phyloP scores from a whole-genome alignment of 1,140 invertebrate genomes.

The Drosophila parvula region DNA sequence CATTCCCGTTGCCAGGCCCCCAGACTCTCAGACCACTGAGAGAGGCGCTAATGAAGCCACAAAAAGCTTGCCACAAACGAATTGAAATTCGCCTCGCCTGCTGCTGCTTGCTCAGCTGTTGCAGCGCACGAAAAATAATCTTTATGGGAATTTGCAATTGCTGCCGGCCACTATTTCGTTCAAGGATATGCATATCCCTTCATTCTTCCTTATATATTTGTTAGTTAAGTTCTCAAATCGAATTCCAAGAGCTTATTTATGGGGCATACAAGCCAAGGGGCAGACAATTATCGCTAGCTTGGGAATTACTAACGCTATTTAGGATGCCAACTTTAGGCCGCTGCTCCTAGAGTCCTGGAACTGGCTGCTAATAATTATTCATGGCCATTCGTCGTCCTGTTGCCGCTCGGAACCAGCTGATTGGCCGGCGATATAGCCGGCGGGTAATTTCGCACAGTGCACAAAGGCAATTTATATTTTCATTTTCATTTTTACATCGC shows the following conservation, averaged over 20 bases:
- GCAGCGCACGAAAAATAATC: conserved; percentile 10
- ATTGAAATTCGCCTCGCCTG: conserved; percentile 37
- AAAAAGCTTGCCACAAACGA: conserved; percentile 57
- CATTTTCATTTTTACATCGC: conserved; percentile 53
- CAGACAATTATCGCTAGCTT: not conserved
- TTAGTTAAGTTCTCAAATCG: not conserved
- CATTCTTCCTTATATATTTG: not conserved
- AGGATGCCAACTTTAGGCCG: not conserved
- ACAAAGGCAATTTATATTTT: conserved; percentile 78
- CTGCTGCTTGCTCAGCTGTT: conserved; percentile 14
- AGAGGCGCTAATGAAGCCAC: conserved; percentile 72
- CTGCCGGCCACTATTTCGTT: not conserved
- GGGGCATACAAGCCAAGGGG: not conserved
- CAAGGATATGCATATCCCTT: no score
- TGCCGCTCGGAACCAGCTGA: not conserved
- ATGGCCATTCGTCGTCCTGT: not conserved
- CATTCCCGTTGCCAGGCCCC: not conserved
- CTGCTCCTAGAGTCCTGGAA: not conserved
- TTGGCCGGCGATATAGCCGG: conserved; percentile 17
- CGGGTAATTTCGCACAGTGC: conserved; percentile 48
- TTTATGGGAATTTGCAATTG: conserved; percentile 2
- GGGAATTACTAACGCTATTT: no score
- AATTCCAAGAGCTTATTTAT: not conserved
- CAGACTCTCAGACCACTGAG: no score
- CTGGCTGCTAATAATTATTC: conserved; percentile 8